phyloP scores from a whole-genome alignment of 1,140 invertebrate species.

The Papilio glaucus region DNA sequence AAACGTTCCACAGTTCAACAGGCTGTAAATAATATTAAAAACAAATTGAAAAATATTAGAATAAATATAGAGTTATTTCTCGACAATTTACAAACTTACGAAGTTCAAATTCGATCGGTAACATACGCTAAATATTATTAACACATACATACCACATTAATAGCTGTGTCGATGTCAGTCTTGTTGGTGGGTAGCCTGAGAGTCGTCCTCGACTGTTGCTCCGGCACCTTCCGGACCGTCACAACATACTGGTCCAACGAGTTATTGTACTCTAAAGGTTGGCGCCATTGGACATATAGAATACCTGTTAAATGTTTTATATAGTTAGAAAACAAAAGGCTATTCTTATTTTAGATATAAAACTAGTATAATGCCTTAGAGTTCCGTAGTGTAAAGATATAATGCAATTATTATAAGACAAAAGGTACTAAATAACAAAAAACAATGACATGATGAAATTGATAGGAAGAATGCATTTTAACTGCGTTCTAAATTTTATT shows the following conservation, averaged over 20 bases:
- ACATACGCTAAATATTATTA: too few relatives aligned
- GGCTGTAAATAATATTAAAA: constrained; percentile 68
- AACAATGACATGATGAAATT: too few relatives aligned
- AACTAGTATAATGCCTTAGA: too few relatives aligned
- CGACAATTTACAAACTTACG: too few relatives aligned
- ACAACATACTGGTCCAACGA: constrained; percentile 92
- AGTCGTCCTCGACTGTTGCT: constrained; percentile 61
- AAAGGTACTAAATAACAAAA: too few relatives aligned
- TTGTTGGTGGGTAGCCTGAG: constrained; percentile 68
- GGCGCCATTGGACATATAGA: constrained; percentile 91
- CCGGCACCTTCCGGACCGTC: constrained; percentile 79
- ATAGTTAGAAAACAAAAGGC: neutral
- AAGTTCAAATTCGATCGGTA: too few relatives aligned
- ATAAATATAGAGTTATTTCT: too few relatives aligned
- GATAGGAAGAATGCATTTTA: too few relatives aligned
- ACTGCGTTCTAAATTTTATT: too few relatives aligned
- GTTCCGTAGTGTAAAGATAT: too few relatives aligned
- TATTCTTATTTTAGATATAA: neutral
- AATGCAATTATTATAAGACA: too few relatives aligned
- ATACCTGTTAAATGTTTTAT: constrained; percentile 86
- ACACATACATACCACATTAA: constrained; percentile 75
- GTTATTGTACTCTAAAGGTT: constrained; percentile 89
- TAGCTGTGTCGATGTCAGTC: constrained; percentile 77
- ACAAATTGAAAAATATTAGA: too few relatives aligned
- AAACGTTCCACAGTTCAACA: constrained; percentile 70